Conservation (phyloP, 1,140 invertebrate genomes). For the Mycetomoellerius zeteki region DNA sequence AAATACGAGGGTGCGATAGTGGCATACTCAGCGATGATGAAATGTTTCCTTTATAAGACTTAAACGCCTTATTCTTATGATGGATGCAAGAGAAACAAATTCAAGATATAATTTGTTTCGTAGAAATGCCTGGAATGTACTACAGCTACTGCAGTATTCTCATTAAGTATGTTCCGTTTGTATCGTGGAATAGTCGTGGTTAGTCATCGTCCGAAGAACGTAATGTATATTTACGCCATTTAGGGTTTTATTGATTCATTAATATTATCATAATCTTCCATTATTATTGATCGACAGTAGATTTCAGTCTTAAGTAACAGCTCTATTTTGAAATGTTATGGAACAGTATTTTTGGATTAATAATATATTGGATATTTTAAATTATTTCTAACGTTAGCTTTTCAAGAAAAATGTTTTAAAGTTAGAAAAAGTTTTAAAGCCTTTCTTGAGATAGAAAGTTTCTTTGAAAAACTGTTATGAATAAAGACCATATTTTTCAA, state of each 20-base stretch:
- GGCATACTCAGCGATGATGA: constrained; percentile 45
- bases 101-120: constrained; percentile 24
- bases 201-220: not conserved
- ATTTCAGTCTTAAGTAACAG: not conserved
- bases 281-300: no score
- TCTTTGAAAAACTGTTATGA: not conserved
- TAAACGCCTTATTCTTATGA: constrained; percentile 47
- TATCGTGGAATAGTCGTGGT: not conserved
- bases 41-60: constrained; percentile 46
- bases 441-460: not conserved
- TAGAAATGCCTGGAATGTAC: not conserved
- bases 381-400: not conserved
- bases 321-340: not conserved
- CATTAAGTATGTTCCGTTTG: not conserved
- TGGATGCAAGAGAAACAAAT: constrained; percentile 49
- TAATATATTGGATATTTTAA: not conserved
- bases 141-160: not conserved
- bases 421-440: not conserved
- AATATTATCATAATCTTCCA: not conserved
- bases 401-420: not conserved
- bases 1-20: constrained; percentile 40
- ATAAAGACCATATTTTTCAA: not conserved
- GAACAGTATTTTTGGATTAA: not conserved
- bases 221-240: not conserved
- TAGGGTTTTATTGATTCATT: not conserved